Base-by-base conservation (phyloP, 1,140 invertebrate genomes). In the Asbolus verrucosus region DNA sequence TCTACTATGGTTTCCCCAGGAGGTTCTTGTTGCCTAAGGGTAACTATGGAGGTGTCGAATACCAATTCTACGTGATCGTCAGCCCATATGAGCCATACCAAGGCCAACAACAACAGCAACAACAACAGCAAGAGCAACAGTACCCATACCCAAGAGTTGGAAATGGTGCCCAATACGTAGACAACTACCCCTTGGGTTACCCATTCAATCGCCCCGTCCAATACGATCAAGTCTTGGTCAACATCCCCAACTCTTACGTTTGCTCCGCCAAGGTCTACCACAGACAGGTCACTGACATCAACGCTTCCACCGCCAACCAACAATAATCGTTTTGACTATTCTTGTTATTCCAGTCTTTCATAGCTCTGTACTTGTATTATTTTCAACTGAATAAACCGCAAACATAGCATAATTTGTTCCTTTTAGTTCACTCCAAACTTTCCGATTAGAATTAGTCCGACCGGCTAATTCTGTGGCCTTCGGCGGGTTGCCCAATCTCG, bases 21-120 rank as follows among this genome's bases (percentile, higher is more conserved):
- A 74, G 75, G 67, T 76, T 65, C 62, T 82, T 91, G 66, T 75
- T 93, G 67, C 91, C 91, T 16, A 88, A 85, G 74, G 91, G 91
- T 74, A 87, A 82, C 63, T 82, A 83, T 69, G 86, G 85, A 65
- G 91, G 91, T 72, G 83, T 85, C 77, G 79, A 85, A 24, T 90
- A 85, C 82, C 85, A 88, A 70, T 79, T 92, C 63, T 90, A 85
- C 80, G 86, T 91, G 4, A 84, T 88, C 65, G 86, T 90, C 9
- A 87, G 85, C 69, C 86, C 87, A 9, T 74, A 67, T 61, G 38
- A 43, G 46, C 65, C 87, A 33, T 65, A 75, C 8, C 39, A 72
- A 9, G 60, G 43, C 9, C 46, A 54, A 13, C 11, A 61, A 63
- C 33, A 65, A 73, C 30, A 39, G 43, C 24, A 62, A 71, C 27